Base-by-base conservation (phyloP, 2,888 invertebrate genomes). In the Agrilus mali region DNA sequence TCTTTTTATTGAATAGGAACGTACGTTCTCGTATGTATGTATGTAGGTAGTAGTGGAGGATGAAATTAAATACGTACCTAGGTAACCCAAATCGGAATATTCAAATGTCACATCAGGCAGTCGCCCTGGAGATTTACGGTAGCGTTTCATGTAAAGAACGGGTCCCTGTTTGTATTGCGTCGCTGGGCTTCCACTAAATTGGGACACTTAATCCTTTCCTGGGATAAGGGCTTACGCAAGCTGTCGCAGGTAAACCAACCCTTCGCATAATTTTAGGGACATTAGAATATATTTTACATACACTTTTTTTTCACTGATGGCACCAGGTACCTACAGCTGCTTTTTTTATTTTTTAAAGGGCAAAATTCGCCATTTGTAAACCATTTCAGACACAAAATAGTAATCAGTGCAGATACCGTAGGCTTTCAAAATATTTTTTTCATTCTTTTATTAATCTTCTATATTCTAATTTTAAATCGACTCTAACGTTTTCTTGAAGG, bases 141-240 rank as follows among this genome's bases (percentile, higher is more conserved):
- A 16, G 34, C 33, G 15, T 35, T 16, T 34, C 10, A 33, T 20
- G 16, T 33, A 39, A 17, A 16, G 20, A 31, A 14, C n/a, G 15
- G 12, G 13, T 14, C 33, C 22, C 16, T 12, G 16, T 32, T 20
- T 34, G 8, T 15, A 16, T 15, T 32, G 43, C 22, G 15, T 34
- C 22, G 20, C 32, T 39, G 35, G 35, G 34, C 36, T 42, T 41
- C 39, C 40, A 40, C 41, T 43, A 47, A 45, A 47, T 50, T 54
- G 49, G 51, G 50, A 54, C 53, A 55, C 57, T 57, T 60, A 59
- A 59, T 59, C 60, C 59, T 58, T 58, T 55, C 53, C 53, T 51
- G 46, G 50, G 47, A 48, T 46, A 50, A 48, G 40, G 46, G 50
- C 44, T 50, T 47, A 46, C 50, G 48, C 45, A 52, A 54, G 55